Conservation (phyloP, 2,888 invertebrate genomes). For the Ormyrus pomaceus region DNA sequence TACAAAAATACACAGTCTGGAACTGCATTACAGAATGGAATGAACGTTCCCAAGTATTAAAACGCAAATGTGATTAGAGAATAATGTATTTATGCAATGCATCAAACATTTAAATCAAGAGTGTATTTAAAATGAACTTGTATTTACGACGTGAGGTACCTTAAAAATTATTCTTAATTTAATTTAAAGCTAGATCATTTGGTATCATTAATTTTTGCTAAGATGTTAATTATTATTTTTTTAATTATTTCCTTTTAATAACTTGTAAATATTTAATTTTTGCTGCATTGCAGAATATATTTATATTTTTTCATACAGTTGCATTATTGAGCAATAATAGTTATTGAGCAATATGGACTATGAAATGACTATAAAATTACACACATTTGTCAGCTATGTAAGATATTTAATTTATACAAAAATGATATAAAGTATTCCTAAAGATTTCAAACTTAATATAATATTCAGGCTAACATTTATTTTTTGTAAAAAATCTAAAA, state of each 20-base stretch:
- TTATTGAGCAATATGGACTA: slow-evolving; percentile 23
- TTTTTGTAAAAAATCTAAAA: slow-evolving; percentile 5
- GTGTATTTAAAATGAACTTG: slow-evolving; percentile 29
- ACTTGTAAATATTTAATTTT: slow-evolving; percentile 31
- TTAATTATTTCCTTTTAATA: slow-evolving; percentile 48
- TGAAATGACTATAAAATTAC: slow-evolving; percentile 29
- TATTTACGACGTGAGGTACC: slow-evolving; percentile 32
- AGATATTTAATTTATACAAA: slow-evolving; percentile 49
- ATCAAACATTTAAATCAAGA: slow-evolving; percentile 37
- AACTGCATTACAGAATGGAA: slow-evolving; percentile 35
- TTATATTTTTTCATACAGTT: slow-evolving; percentile 52
- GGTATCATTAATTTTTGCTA: slow-evolving; percentile 45
- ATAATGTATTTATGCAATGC: slow-evolving; percentile 55
- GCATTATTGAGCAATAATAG: slow-evolving; percentile 1
- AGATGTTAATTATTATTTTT: slow-evolving; percentile 16
- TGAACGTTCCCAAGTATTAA: slow-evolving; percentile 49
- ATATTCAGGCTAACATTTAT: background rate
- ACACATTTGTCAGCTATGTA: slow-evolving; percentile 44
- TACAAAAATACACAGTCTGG: slow-evolving; percentile 28
- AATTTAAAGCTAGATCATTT: background rate
- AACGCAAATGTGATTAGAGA: slow-evolving; percentile 49
- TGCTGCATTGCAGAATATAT: slow-evolving; percentile 60
- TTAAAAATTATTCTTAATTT: slow-evolving; percentile 10
- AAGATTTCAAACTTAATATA: slow-evolving; percentile 14
- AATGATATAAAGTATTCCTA: slow-evolving; percentile 34